These are phyloP conservation scores for Spodoptera exigua DNA, from an alignment of 2,888 invertebrate genomes.

Conservation along the genomic window DNA sequence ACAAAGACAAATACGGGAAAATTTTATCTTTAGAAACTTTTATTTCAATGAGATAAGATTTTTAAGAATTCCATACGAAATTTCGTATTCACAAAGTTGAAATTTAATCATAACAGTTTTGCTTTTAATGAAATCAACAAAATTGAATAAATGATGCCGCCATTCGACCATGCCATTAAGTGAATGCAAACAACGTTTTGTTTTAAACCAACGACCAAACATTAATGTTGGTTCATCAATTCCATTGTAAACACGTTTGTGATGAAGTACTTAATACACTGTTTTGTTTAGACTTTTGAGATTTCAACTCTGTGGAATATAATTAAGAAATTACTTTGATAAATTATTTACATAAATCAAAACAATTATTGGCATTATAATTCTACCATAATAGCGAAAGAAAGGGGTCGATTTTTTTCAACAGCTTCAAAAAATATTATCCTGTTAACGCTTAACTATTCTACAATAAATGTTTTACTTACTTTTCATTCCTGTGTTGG, in stretches of 20 bases:
- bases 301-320: conserved; percentile 15
- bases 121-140: conserved; percentile 31
- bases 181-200: conserved; percentile 35
- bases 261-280: conserved; percentile 19
- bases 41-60: conserved; percentile 42
- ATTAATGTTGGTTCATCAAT: conserved; percentile 39
- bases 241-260: conserved; percentile 32
- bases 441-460: too few relatives aligned
- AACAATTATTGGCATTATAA: too few relatives aligned
- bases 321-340: conserved; percentile 21
- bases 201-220: conserved; percentile 26
- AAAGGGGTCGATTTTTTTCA: too few relatives aligned
- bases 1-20: conserved; percentile 45
- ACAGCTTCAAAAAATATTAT: too few relatives aligned
- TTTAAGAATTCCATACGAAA: conserved; percentile 36
- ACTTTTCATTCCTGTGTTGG: conserved; percentile 84
- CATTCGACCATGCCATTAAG: conserved; percentile 27
- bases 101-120: conserved; percentile 39
- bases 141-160: conserved; percentile 40
- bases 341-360: conserved; percentile 12
- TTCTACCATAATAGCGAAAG: too few relatives aligned
- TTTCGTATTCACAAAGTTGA: conserved; percentile 42
- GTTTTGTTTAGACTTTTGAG: conserved; percentile 21
- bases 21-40: conserved; percentile 43
- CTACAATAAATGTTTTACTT: conserved; percentile 51